Conservation (phyloP, 1,140 invertebrate genomes). For the Nasonia longicornis region DNA sequence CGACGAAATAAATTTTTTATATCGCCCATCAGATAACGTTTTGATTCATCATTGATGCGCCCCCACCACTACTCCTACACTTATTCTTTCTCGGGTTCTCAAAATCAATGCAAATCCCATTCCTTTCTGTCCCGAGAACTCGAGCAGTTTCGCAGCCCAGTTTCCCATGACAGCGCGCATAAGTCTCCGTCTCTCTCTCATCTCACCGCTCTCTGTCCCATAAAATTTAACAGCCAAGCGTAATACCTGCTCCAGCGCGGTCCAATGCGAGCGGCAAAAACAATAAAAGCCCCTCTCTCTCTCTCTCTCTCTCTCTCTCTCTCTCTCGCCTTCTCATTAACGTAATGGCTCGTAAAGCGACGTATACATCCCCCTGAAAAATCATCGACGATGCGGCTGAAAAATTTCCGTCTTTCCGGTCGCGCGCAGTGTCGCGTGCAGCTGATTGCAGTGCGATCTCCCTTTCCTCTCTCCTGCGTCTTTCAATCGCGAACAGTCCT, state of each 20-base stretch:
- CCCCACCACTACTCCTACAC: no score
- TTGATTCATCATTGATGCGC: no score
- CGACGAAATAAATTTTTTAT: neutral
- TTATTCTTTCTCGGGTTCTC: neutral
- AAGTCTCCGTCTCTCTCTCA: neutral
- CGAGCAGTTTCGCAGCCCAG: neutral
- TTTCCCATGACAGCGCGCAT: neutral
- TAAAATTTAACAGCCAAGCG: neutral
- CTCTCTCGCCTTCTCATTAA: neutral
- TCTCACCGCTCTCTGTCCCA: neutral
- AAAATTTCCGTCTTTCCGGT: neutral
- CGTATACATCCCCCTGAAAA: neutral
- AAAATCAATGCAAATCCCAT: neutral
- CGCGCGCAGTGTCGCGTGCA: constrained; percentile 11
- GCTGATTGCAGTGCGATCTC: neutral
- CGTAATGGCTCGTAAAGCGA: constrained; percentile 1
- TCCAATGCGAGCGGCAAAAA: neutral
- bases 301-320: neutral
- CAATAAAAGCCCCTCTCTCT: neutral
- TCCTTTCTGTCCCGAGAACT: neutral
- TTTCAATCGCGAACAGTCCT: no score
- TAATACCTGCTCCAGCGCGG: neutral
- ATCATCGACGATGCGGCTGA: neutral
- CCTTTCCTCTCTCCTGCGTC: neutral
- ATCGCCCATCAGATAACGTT: no score